Evolutionary conservation across 2,113 vertebrate species (phyloP).

Genomic region (Brachionichthys hirsutus): DNA sequence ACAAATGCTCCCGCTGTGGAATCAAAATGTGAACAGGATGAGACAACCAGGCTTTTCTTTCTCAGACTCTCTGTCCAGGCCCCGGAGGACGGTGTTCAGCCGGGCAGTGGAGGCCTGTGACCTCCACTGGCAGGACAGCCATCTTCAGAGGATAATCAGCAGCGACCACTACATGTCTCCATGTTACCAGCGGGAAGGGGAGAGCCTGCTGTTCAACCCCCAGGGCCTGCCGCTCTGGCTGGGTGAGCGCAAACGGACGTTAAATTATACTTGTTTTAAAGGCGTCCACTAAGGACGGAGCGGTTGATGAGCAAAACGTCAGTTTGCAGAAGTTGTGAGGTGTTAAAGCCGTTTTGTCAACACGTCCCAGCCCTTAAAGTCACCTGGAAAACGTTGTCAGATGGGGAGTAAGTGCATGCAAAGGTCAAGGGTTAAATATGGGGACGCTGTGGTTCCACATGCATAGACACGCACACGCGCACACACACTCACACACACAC

Average conservation of each 20-base stretch:
- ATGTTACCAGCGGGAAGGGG: conserved; percentile 89
- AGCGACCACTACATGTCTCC: conserved; percentile 92
- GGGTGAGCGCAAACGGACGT: conserved; percentile 69
- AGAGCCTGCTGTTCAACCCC: conserved; percentile 94
- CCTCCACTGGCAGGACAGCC: conserved; percentile 98
- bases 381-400: too few species aligned
- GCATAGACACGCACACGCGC: conserved; percentile 19
- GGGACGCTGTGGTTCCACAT: too few species aligned
- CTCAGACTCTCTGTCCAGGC: conserved; percentile 89
- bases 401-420: too few species aligned
- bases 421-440: too few species aligned
- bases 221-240: conserved; percentile 96
- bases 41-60: not conserved
- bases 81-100: conserved; percentile 93
- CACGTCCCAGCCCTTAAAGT: too few species aligned
- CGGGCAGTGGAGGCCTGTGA: conserved; percentile 94
- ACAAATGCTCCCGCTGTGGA: too few species aligned
- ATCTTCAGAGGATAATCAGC: conserved; percentile 97
- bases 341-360: too few species aligned
- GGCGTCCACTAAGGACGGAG: too few species aligned
- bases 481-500: conserved; percentile 39
- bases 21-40: too few species aligned
- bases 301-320: too few species aligned
- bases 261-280: not conserved
- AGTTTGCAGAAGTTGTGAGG: too few species aligned